These are phyloP conservation scores for Aurelia coerulea DNA, from an alignment of 30 jellyfish, hydroid and myxozoan species.

Conservation along the genomic window DNA sequence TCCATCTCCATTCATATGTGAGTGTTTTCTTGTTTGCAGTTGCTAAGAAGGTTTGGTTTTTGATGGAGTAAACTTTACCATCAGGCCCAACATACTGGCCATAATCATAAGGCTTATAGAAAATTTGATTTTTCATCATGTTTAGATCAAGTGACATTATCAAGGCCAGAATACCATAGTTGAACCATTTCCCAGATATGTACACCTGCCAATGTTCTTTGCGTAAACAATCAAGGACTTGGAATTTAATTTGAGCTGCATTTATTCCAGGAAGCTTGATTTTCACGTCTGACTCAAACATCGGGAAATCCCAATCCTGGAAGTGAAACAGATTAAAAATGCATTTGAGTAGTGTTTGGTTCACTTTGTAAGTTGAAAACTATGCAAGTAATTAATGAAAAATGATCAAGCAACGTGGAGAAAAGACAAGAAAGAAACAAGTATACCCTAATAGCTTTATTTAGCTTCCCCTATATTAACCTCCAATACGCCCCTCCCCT, in stretches of 20 bases:
- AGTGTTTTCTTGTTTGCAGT: constrained; percentile 66
- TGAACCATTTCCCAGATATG: constrained; percentile 96
- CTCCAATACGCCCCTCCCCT: too few species aligned
- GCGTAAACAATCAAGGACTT: constrained; percentile 75
- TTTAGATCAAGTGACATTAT: constrained; percentile 87
- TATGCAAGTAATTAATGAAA: too few species aligned
- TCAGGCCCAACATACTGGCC: constrained; percentile 96
- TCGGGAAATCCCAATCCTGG: constrained; percentile 98
- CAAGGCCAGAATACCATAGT: constrained; percentile 82
- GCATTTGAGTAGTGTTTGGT: too few species aligned
- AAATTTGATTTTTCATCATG: constrained; percentile 96
- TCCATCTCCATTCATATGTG: constrained; percentile 87
- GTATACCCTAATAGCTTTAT: too few species aligned
- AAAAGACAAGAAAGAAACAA: too few species aligned
- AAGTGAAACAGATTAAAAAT: background rate
- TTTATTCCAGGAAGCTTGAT: constrained; percentile 93
- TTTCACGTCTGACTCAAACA: constrained; percentile 73
- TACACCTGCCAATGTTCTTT: constrained; percentile 81
- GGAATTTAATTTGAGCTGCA: constrained; percentile 81
- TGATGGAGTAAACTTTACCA: constrained; percentile 78
- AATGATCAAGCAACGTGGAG: too few species aligned
- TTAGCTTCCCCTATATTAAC: too few species aligned
- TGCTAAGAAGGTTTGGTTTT: constrained; percentile 53
- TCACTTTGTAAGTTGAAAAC: too few species aligned
- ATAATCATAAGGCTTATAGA: constrained; percentile 79